Evolutionary conservation across 2,888 invertebrate genomes (phyloP), one percentile per base, ranked within the genome.

Genomic region (Listrodromus nycthemerus): DNA sequence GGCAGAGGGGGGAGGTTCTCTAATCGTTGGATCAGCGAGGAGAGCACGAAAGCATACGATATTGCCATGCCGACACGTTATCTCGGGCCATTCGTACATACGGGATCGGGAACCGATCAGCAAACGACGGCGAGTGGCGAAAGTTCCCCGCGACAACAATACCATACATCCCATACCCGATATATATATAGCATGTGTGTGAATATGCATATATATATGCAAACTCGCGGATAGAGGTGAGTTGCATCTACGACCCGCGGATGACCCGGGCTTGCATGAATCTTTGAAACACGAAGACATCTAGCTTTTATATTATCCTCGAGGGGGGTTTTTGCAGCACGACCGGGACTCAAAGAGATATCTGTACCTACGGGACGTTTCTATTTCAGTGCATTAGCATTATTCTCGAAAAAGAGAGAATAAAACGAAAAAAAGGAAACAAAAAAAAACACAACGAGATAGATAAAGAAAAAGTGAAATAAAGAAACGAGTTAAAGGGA

Each of bases 11-110:
- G 24, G 61, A n/a, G 61, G 16, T 61, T 61, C 74, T 81, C 84
- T 82, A 84, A 84, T 84, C 84, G 84, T 81, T 84, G 84, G 78
- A 84, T 84, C 84, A 84, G 84, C 81, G 71, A 61, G 75, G 73
- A 82, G 75, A 77, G 81, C 84, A 84, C 78, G 79, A 84, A 82
- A 84, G 79, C 81, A 71, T 84, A 84, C 81, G 80, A 74, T 71
- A 84, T 75, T 80, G 82, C 80, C 45, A 50, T 69, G 66, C 48
- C 55, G 74, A 66, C 58, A 74, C 79, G 74, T 74, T 81, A 81
- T 84, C 81, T 78, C 75, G 37, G 65, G 75, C 65, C 75, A 65
- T 75, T 65, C 75, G 75, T 75, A 75, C 75, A 75, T 50, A 50
- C 52, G 75, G 75, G 75, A 75, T 75, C 75, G 75, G 63, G 65